Conservation (phyloP, 2,113 vertebrate species). For the Laterallus jamaicensis region DNA sequence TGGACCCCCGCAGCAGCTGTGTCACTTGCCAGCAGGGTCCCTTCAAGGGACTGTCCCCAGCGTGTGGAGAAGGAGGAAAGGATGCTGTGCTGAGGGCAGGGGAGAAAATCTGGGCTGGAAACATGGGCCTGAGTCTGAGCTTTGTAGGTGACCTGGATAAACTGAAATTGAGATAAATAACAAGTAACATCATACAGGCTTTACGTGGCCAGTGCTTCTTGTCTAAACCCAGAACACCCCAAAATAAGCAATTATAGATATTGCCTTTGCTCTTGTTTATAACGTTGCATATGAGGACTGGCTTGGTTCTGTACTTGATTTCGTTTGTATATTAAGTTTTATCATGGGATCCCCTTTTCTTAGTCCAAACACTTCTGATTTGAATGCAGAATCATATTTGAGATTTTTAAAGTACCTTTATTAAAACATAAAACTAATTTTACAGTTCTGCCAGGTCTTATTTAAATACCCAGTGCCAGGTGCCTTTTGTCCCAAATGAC, state of each 20-base stretch:
- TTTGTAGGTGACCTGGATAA: neutral
- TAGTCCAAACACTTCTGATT: conserved; percentile 6
- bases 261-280: neutral
- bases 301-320: neutral
- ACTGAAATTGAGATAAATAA: neutral
- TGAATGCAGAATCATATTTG: conserved; percentile 20
- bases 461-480: conserved; percentile 42
- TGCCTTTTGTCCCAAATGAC: conserved; percentile 44
- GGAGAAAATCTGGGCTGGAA: neutral
- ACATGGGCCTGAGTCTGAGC: neutral
- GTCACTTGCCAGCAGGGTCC: neutral
- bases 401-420: conserved; percentile 55
- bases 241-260: neutral
- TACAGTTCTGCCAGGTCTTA: conserved; percentile 43
- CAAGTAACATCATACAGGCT: neutral
- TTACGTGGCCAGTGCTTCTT: neutral
- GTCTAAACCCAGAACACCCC: neutral
- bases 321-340: neutral
- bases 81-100: neutral
- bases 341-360: neutral
- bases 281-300: neutral
- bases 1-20: neutral
- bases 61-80: neutral
- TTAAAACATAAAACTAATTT: conserved; percentile 54
- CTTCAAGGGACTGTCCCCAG: accelerated